Percentiles rank a stretch among this genome's conserved stretches.
Conservation (phyloP, 1,140 invertebrate genomes). For the Polypedilum pembai region DNA sequence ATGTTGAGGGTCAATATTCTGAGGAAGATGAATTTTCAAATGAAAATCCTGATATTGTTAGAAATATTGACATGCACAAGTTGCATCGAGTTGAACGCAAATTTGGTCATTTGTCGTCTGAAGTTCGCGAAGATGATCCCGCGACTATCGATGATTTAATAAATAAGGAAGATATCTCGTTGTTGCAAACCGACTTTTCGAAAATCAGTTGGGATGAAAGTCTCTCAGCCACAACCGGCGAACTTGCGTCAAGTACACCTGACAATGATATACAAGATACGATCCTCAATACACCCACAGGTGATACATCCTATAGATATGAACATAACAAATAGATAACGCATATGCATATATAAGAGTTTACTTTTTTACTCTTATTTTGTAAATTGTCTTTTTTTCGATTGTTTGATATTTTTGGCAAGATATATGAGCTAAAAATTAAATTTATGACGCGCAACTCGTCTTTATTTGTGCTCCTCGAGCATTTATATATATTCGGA, state of each 20-base stretch:
- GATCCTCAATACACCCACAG: constrained; percentile 33
- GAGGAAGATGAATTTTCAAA: not conserved
- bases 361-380: no score
- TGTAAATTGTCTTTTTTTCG: no score
- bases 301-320: constrained; percentile 32
- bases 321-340: constrained; percentile 23
- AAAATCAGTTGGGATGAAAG: constrained; percentile 44
- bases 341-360: no score
- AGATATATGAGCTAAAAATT: not conserved
- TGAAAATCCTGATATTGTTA: constrained; percentile 31
- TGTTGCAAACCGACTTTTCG: constrained; percentile 41
- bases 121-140: constrained; percentile 36
- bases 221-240: constrained; percentile 41
- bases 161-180: constrained; percentile 41
- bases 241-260: constrained; percentile 41
- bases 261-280: constrained; percentile 43
- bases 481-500: not conserved
- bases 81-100: constrained; percentile 48
- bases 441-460: not conserved
- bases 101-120: constrained; percentile 51
- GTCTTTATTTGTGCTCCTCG: not conserved
- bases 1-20: not conserved
- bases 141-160: constrained; percentile 35
- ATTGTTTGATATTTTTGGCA: not conserved
- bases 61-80: constrained; percentile 40